phyloP scores from a whole-genome alignment of 2,888 invertebrate genomes.

The Arrhopalites spinosus region DNA sequence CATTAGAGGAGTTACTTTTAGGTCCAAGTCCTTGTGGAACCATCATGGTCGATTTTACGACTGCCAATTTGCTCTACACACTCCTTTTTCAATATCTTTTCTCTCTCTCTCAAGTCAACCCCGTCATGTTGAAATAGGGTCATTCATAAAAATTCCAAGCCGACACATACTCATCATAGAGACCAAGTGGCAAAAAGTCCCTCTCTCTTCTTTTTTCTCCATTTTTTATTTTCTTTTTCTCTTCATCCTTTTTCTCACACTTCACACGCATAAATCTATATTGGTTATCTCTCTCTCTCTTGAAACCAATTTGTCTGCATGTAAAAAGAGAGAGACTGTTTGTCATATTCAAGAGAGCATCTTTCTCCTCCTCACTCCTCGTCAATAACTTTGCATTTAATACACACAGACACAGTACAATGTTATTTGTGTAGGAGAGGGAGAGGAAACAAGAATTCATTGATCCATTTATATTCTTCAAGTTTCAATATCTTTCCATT shows the following conservation, averaged over 20 bases:
- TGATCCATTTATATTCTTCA: slow-evolving; percentile 11
- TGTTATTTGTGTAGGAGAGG: background rate
- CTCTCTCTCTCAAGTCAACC: no score
- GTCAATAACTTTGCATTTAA: no score
- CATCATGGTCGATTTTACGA: slow-evolving; percentile 35
- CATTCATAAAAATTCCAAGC: slow-evolving; percentile 31
- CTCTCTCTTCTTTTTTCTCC: slow-evolving; percentile 5
- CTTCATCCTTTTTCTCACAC: slow-evolving; percentile 3
- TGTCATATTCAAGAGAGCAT: no score
- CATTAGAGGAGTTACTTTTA: slow-evolving; percentile 4
- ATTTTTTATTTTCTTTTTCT: background rate
- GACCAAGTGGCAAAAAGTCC: background rate
- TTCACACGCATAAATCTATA: slow-evolving; percentile 28
- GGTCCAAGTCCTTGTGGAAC: slow-evolving; percentile 18
- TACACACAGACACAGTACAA: background rate
- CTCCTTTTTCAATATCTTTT: slow-evolving; percentile 31
- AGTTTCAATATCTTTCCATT: background rate
- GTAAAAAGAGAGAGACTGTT: no score
- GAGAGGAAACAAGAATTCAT: slow-evolving; percentile 13
- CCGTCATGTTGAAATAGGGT: slow-evolving; percentile 23
- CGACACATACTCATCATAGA: slow-evolving; percentile 27
- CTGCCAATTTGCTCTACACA: slow-evolving; percentile 34
- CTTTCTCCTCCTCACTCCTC: no score
- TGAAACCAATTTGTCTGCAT: slow-evolving; percentile 17
- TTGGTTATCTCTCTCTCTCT: slow-evolving; percentile 24